Percentiles rank a stretch among this genome's conserved stretches.
phyloP scores from a whole-genome alignment of 2,888 invertebrate species.

The Lypha dubia region DNA sequence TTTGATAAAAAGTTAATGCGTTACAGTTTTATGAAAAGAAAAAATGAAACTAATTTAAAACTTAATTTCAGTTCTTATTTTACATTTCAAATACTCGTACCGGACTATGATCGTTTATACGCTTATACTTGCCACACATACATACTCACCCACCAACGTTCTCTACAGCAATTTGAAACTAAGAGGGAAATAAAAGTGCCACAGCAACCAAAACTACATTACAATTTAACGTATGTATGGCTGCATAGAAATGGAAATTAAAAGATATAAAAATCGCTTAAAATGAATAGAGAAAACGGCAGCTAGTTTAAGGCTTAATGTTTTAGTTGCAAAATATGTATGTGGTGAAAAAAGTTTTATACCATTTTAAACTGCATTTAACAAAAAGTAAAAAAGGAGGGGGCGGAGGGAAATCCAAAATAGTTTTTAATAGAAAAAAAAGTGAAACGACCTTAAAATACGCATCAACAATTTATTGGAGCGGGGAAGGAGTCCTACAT shows the following conservation, averaged over 20 bases:
- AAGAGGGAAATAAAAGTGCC: constrained; percentile 54
- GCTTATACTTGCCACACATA: neutral
- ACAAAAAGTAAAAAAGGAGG: constrained; percentile 48
- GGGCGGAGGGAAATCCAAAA: constrained; percentile 42
- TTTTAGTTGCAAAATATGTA: constrained; percentile 60
- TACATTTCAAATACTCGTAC: neutral
- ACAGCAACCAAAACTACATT: constrained; percentile 58
- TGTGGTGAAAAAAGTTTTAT: constrained; percentile 64
- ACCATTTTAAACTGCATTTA: constrained; percentile 59
- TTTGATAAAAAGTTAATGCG: constrained; percentile 44
- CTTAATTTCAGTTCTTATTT: constrained; percentile 25
- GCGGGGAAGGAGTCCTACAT: constrained; percentile 16
- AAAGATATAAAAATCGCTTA: constrained; percentile 3
- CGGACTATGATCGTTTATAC: neutral
- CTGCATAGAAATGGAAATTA: constrained; percentile 12
- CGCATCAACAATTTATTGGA: constrained; percentile 45
- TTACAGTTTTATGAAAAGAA: constrained; percentile 17
- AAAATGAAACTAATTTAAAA: constrained; percentile 24
- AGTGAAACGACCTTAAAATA: constrained; percentile 53
- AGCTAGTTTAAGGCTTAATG: constrained; percentile 63
- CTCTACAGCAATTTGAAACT: constrained; percentile 53
- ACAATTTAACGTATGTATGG: constrained; percentile 42
- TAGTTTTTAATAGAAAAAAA: constrained; percentile 31
- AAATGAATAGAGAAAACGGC: constrained; percentile 1
- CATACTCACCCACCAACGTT: neutral